phyloP scores from a whole-genome alignment of 2,888 invertebrate genomes.

The Tuberolachnus salignus region DNA sequence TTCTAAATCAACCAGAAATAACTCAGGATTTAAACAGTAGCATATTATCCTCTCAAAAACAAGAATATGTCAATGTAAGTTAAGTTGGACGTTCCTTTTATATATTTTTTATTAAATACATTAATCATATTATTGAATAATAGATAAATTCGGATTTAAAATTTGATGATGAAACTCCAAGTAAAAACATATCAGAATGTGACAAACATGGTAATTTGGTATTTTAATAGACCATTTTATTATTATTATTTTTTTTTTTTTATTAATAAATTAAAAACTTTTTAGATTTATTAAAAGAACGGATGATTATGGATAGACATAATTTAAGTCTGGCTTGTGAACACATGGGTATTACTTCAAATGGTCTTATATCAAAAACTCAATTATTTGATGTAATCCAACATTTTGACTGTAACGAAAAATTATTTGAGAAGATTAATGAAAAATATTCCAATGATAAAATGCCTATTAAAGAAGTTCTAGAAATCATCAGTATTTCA shows the following conservation, averaged over 20 bases:
- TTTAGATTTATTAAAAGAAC: constrained; percentile 42
- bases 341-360: constrained; percentile 44
- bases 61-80: constrained; percentile 37
- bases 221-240: not conserved
- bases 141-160: constrained; percentile 34
- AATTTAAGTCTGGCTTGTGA: constrained; percentile 51
- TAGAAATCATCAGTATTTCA: constrained; percentile 32
- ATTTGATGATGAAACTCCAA: constrained; percentile 12
- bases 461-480: constrained; percentile 50
- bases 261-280: not conserved
- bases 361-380: constrained; percentile 46
- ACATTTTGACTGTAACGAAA: constrained; percentile 48
- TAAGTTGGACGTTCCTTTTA: constrained; percentile 6
- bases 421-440: constrained; percentile 47
- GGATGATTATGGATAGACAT: constrained; percentile 44
- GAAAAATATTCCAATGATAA: constrained; percentile 47
- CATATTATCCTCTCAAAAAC: constrained; percentile 23
- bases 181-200: constrained; percentile 23
- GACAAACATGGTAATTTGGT: constrained; percentile 34
- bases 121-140: not conserved
- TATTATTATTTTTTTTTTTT: not conserved
- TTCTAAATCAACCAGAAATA: constrained; percentile 22
- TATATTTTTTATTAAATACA: not conserved
- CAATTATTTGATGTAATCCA: constrained; percentile 45
- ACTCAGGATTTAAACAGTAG: constrained; percentile 31